Evolutionary conservation across 53 echinoderm and acorn worm genomes (phyloP), one percentile per base, ranked within the genome.

Genomic region (Temnopleurus reevesii): DNA sequence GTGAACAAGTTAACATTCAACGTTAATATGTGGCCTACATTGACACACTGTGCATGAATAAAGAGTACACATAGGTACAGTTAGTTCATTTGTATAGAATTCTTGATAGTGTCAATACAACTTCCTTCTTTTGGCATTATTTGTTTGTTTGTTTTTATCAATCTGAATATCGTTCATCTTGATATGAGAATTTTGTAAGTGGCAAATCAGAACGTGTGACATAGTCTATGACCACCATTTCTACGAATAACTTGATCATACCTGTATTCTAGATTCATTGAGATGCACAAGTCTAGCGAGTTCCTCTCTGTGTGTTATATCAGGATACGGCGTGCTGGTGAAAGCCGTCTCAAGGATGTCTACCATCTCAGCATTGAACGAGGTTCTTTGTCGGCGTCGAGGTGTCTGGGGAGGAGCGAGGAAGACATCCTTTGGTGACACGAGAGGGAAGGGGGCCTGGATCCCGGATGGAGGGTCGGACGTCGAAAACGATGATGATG

Each of bases 291-390:
- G 9, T 23, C 43, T 71, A 0, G 71, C 71, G 19, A 71, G 21
- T 21, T 71, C 71, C 23, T 71, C 71, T 34, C 71, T 36, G 71
- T n/a, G 35, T 13, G 71, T 27, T 18, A 71, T 71, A 30, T 71
- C 71, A 5, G 71, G 71, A 12, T 71, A 71, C 5, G 71, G 71
- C 41, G 43, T 43, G 41, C 35, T 36, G 23, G 41, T 23, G 41
- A 71, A 71, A 21, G 71, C 71, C n/a, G 71, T 35, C 41, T 71
- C 71, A 21, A 71, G 71, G 13, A 71, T 41, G 21, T 71, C 71
- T 1, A 71, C n/a, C 71, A 71, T 71, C 41, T 71, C 71, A 7
- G 71, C 71, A 34, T 71, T 71, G 41, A 43, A 71, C 71, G 71
- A n/a, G 19, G 71, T 71, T 41, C 71, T n/a, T 41, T 71, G 71